phyloP scores from a whole-genome alignment of 2,797 vertebrate genomes.

The Trematomus bernacchii region DNA sequence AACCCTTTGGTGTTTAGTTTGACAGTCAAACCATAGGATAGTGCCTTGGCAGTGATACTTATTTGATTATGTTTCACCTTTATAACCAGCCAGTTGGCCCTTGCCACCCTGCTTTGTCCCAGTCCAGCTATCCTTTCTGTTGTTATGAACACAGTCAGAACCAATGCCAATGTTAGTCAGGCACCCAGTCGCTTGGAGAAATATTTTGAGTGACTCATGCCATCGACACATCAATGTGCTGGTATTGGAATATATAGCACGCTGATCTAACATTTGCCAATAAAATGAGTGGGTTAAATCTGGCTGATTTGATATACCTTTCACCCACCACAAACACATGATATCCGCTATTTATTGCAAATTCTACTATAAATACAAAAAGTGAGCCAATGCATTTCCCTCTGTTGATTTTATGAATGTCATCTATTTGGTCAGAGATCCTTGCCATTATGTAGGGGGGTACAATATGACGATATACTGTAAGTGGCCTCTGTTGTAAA shows the following conservation, averaged over 20 bases:
- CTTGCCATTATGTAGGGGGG: too few species aligned
- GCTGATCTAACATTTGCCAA: not conserved
- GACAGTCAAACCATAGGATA: constrained; percentile 19
- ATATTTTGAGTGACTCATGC: constrained; percentile 1
- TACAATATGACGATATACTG: not conserved
- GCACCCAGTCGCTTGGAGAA: constrained; percentile 4
- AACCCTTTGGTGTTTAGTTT: constrained; percentile 4
- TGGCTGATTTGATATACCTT: not conserved
- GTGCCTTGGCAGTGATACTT: not conserved
- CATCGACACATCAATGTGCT: not conserved
- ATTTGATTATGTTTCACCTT: constrained; percentile 20
- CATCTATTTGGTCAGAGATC: not conserved
- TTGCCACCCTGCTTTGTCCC: not conserved
- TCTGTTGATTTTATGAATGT: not conserved
- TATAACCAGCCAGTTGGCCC: constrained; percentile 31
- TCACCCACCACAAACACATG: not conserved
- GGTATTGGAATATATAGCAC: not conserved
- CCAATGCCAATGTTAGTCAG: not conserved
- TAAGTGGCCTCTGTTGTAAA: not conserved
- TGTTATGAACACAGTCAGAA: constrained; percentile 21
- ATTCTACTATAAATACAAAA: not conserved
- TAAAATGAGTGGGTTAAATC: not conserved
- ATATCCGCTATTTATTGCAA: not conserved
- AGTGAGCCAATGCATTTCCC: not conserved
- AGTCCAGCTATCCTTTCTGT: not conserved